phyloP scores from a whole-genome alignment of 2,797 vertebrate genomes.

The Pteronotus mesoamericanus region DNA sequence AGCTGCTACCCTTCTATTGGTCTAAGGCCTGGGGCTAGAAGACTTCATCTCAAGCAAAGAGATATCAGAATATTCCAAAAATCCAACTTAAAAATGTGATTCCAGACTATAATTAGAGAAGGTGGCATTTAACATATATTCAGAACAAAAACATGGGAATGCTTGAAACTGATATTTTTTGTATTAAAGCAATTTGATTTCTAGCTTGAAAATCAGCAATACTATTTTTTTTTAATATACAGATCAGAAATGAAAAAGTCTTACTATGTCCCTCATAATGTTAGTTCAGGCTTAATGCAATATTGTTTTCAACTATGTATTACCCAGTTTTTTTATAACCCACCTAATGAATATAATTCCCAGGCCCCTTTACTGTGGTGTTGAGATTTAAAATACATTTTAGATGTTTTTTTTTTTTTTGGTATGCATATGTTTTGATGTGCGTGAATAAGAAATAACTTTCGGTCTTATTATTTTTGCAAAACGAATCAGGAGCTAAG shows the following conservation, averaged over 20 bases:
- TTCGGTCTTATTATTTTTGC: slow-evolving; percentile 70
- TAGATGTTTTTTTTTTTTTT: slow-evolving; percentile 1
- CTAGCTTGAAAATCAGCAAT: slow-evolving; percentile 27
- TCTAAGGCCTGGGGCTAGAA: slow-evolving; percentile 64
- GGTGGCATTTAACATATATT: neutral
- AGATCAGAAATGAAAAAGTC: slow-evolving; percentile 21
- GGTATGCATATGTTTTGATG: slow-evolving; percentile 11
- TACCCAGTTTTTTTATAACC: slow-evolving; percentile 15
- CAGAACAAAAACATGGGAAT: slow-evolving; percentile 18
- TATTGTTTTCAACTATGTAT: neutral
- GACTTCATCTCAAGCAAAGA: slow-evolving; percentile 62
- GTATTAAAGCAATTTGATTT: neutral
- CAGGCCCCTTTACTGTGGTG: neutral
- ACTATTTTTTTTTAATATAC: neutral
- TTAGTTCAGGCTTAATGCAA: neutral
- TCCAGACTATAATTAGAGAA: slow-evolving; percentile 6
- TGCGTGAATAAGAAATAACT: slow-evolving; percentile 34
- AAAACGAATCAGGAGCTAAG: slow-evolving; percentile 72
- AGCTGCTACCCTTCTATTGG: slow-evolving; percentile 73
- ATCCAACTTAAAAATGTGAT: slow-evolving; percentile 10
- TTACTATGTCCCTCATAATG: neutral
- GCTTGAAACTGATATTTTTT: neutral
- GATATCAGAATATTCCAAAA: slow-evolving; percentile 22
- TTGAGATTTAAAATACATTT: slow-evolving; percentile 21
- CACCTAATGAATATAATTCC: slow-evolving; percentile 30